Conservation (phyloP, 2,797 vertebrate species). For the Acanthurus leucopareius region DNA sequence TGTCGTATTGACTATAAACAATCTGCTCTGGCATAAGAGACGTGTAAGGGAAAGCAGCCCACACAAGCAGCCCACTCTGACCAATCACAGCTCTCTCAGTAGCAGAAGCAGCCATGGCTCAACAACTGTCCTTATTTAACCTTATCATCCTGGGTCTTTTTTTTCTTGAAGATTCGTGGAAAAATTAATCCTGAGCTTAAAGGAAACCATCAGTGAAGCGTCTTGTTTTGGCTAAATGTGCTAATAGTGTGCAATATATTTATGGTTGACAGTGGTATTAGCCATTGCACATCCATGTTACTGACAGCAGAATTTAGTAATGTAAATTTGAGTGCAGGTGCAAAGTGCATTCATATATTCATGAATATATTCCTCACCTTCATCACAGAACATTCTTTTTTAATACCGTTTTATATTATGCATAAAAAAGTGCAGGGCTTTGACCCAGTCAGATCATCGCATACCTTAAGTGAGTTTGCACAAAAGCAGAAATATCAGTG, state of each 20-base stretch:
- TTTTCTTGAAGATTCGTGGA: not conserved
- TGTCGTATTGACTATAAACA: conserved; percentile 51
- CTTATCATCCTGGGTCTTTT: not conserved
- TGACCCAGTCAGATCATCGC: not conserved
- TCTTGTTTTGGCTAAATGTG: not conserved
- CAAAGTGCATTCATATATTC: not conserved
- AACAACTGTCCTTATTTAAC: not conserved
- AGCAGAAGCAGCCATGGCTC: not conserved
- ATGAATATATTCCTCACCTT: not conserved
- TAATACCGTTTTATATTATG: not conserved
- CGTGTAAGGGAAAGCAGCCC: conserved; percentile 33
- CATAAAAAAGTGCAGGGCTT: not conserved
- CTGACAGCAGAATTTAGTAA: not conserved
- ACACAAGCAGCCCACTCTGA: conserved; percentile 42
- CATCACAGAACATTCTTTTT: not conserved
- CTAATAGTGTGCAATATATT: not conserved
- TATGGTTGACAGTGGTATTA: too few relatives aligned
- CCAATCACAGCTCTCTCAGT: conserved; percentile 6
- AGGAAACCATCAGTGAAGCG: not conserved
- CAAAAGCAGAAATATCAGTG: not conserved
- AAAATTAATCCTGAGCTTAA: not conserved
- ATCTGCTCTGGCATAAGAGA: not conserved
- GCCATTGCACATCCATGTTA: not conserved
- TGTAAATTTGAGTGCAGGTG: not conserved
- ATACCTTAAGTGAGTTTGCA: not conserved